phyloP scores from a whole-genome alignment of 2,797 vertebrate genomes.

The Gobionotothen gibberifrons region DNA sequence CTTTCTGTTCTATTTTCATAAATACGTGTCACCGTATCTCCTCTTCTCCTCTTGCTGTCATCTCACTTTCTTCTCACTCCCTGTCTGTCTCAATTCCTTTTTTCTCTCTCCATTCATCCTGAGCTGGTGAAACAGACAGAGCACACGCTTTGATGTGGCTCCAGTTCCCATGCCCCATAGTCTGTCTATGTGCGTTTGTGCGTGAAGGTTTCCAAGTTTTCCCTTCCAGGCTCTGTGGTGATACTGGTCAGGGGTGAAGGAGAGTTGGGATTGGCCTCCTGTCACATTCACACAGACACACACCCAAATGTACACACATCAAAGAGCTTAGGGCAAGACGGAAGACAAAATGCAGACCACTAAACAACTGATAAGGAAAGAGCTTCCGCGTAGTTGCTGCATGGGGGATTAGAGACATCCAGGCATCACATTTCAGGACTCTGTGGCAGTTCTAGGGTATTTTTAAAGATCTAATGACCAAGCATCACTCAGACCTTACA shows the following conservation, averaged over 20 bases:
- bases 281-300: not conserved
- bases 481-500: slow-evolving; percentile 13
- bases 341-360: slow-evolving; percentile 41
- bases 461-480: slow-evolving; percentile 23
- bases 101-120: slow-evolving; percentile 29
- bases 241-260: slow-evolving; percentile 47
- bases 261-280: slow-evolving; percentile 14
- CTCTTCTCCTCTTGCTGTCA: slow-evolving; percentile 24
- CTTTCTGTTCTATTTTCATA: slow-evolving; percentile 40
- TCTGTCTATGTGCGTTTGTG: slow-evolving; percentile 44
- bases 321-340: slow-evolving; percentile 49
- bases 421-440: slow-evolving; percentile 27
- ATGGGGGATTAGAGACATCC: slow-evolving; percentile 34
- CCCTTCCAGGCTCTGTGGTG: slow-evolving; percentile 42
- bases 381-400: slow-evolving; percentile 48
- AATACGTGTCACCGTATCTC: slow-evolving; percentile 33
- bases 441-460: slow-evolving; percentile 8
- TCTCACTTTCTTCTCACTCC: slow-evolving; percentile 11
- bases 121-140: slow-evolving; percentile 54
- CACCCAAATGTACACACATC: slow-evolving; percentile 27
- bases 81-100: slow-evolving; percentile 3
- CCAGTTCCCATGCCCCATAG: slow-evolving; percentile 58
- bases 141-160: slow-evolving; percentile 66
- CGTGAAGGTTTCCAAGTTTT: slow-evolving; percentile 46
- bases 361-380: slow-evolving; percentile 52